A percentile compares a stretch with the other conserved stretches of the same genome.
Evolutionary conservation across 2,797 vertebrate genomes (phyloP).

Genomic region (Telmatherina bonti): DNA sequence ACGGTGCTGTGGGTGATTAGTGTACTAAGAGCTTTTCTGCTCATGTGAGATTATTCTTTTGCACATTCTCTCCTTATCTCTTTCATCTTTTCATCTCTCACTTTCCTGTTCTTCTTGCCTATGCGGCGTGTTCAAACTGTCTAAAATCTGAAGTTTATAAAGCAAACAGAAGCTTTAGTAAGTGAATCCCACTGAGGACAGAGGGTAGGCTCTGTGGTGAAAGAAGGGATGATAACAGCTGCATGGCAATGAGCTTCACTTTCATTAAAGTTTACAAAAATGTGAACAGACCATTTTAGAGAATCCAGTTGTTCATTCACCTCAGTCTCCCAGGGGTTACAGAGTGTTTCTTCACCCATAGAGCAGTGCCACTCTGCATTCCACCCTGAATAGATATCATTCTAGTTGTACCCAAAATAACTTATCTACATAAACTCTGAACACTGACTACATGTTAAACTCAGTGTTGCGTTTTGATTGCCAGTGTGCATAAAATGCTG

Average conservation of each 20-base stretch:
- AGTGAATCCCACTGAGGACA: conserved; percentile 64
- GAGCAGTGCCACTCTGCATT: conserved; percentile 17
- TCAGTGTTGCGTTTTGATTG: conserved; percentile 2
- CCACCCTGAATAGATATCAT: conserved; percentile 1
- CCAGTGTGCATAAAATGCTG: background rate
- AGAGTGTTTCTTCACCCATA: conserved; percentile 8
- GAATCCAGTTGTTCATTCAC: conserved; percentile 29
- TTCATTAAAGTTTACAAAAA: conserved; percentile 54
- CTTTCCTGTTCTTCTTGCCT: conserved; percentile 38
- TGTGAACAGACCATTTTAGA: conserved; percentile 52
- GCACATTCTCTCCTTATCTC: conserved; percentile 46
- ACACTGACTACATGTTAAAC: conserved; percentile 14
- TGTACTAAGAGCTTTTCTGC: conserved; percentile 64
- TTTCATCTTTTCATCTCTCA: conserved; percentile 55
- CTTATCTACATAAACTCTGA: conserved; percentile 20
- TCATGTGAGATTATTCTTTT: conserved; percentile 62
- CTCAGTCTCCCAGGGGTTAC: background rate
- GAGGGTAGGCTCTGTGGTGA: conserved; percentile 50
- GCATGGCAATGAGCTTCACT: conserved; percentile 66
- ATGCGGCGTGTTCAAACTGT: conserved; percentile 65
- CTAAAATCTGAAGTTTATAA: conserved; percentile 74
- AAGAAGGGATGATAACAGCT: conserved; percentile 38
- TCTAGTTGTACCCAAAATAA: conserved; percentile 6
- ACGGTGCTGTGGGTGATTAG: conserved; percentile 63
- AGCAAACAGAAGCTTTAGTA: conserved; percentile 77